Conservation (phyloP, 2,113 vertebrate genomes). For the Oreocharis arfaki region DNA sequence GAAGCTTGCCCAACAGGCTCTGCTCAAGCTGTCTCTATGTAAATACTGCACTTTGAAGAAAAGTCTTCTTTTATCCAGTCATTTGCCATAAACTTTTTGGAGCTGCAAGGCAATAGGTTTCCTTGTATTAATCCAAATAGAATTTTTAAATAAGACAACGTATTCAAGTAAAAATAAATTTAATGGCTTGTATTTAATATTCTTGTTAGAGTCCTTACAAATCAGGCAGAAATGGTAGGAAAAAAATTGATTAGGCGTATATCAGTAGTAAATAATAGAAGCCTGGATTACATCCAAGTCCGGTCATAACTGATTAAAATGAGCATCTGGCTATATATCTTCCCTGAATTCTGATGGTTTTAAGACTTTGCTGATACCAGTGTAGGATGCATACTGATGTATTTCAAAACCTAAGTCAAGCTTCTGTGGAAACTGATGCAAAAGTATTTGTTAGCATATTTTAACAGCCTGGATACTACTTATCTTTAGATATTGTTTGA, state of each 20-base stretch:
- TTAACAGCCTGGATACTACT: background rate
- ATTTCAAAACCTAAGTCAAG: background rate
- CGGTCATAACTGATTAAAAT: background rate
- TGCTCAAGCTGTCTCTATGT: background rate
- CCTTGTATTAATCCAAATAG: conserved; percentile 60
- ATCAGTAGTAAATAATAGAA: conserved; percentile 21
- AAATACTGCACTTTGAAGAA: background rate
- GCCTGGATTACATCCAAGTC: background rate
- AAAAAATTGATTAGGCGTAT: background rate
- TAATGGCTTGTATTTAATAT: conserved; percentile 53
- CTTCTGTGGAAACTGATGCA: background rate
- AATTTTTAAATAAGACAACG: conserved; percentile 66
- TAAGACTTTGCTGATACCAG: background rate
- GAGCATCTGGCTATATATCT: background rate
- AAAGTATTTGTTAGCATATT: background rate
- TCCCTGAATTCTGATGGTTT: background rate
- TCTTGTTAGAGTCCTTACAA: conserved; percentile 25
- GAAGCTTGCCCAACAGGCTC: background rate
- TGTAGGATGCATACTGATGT: background rate
- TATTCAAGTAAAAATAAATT: conserved; percentile 66
- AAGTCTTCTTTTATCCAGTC: background rate
- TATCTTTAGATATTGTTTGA: background rate
- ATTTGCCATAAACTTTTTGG: conserved; percentile 28
- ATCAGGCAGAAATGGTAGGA: background rate
- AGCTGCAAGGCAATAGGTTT: conserved; percentile 61